These are phyloP conservation scores for Mythimna pallens DNA, from an alignment of 2,888 invertebrate species.

Conservation along the genomic window DNA sequence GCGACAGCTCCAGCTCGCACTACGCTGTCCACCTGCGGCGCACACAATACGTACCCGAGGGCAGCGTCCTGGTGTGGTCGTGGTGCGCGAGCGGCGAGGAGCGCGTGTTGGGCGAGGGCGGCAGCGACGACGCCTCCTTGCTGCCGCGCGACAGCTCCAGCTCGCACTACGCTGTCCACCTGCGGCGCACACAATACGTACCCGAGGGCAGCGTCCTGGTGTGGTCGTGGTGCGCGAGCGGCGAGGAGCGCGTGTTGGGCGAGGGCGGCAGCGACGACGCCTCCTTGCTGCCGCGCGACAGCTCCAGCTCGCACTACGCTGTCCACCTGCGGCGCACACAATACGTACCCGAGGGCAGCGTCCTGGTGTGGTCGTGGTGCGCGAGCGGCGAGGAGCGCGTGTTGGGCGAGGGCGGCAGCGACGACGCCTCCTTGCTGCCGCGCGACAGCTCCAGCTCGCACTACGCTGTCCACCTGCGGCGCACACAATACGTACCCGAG, in stretches of 20 bases:
- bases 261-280: slow-evolving; percentile 91
- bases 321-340: too few species aligned
- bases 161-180: slow-evolving; percentile 40
- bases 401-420: slow-evolving; percentile 92
- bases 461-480: too few species aligned
- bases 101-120: slow-evolving; percentile 91
- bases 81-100: slow-evolving; percentile 74
- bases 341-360: slow-evolving; percentile 69
- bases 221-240: slow-evolving; percentile 76
- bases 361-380: slow-evolving; percentile 75
- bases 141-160: slow-evolving; percentile 59
- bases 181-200: neutral
- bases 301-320: slow-evolving; percentile 56
- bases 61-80: slow-evolving; percentile 78
- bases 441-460: slow-evolving; percentile 64
- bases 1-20: slow-evolving; percentile 61
- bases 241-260: slow-evolving; percentile 88
- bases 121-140: slow-evolving; percentile 87
- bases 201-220: slow-evolving; percentile 75
- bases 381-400: slow-evolving; percentile 82
- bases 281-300: slow-evolving; percentile 61
- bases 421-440: slow-evolving; percentile 78
- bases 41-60: slow-evolving; percentile 48
- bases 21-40: too few species aligned
- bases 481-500: slow-evolving; percentile 21